Conservation (phyloP, 2,113 vertebrate genomes). For the Actenoides hombroni region DNA sequence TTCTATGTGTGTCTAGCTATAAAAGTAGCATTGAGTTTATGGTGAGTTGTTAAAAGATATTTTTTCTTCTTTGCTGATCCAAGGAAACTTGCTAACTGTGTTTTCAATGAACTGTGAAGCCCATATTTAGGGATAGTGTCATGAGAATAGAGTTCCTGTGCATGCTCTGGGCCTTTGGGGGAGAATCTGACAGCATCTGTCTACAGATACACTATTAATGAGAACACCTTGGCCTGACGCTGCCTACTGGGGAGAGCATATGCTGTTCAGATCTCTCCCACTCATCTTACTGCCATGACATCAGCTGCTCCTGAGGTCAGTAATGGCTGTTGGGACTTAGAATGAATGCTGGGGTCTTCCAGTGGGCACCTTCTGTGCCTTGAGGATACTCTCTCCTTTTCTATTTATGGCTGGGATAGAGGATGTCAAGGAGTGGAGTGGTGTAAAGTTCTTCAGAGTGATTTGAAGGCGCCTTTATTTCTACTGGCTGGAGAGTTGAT, state of each 20-base stretch:
- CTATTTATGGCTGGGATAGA: neutral
- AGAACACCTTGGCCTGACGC: neutral
- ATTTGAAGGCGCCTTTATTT: neutral
- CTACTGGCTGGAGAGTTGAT: neutral
- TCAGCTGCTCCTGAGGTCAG: neutral
- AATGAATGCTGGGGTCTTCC: no score
- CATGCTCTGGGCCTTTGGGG: neutral
- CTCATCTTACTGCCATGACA: neutral
- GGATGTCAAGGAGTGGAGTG: neutral
- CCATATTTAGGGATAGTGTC: accelerated
- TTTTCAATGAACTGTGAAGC: neutral
- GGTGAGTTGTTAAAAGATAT: neutral
- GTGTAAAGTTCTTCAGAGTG: neutral
- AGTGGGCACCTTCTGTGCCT: neutral
- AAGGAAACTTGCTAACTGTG: neutral
- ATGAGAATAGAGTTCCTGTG: neutral
- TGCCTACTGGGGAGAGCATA: neutral
- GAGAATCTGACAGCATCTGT: neutral
- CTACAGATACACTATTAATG: neutral
- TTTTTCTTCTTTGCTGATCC: neutral
- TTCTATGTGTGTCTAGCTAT: neutral
- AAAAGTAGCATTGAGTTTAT: neutral
- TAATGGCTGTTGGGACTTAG: neutral
- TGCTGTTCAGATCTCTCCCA: neutral
- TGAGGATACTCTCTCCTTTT: neutral